Conservation (phyloP, 2,113 vertebrate species). For the Sus scrofa region DNA sequence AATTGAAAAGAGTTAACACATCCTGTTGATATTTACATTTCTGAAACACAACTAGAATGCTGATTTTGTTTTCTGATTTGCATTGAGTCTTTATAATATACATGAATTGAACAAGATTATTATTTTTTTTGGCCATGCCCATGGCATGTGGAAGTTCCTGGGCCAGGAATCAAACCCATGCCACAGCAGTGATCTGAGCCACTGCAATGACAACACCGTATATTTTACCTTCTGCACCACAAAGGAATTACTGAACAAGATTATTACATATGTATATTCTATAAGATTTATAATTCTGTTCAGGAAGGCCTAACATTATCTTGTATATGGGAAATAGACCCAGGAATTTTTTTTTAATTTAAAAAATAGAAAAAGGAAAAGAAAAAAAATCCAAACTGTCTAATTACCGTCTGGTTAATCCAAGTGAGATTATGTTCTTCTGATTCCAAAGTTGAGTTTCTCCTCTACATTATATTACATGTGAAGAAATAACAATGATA, state of each 20-base stretch:
- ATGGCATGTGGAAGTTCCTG: no score
- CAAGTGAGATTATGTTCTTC: neutral
- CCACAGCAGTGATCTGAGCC: no score
- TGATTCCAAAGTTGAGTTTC: neutral
- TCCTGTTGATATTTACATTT: neutral
- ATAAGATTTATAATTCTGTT: neutral
- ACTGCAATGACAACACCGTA: no score
- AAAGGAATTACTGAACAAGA: no score
- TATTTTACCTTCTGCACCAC: no score
- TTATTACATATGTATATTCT: neutral
- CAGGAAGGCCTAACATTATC: neutral
- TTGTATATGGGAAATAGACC: neutral
- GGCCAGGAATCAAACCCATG: no score
- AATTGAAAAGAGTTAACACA: conserved; percentile 32
- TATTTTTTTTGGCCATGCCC: no score
- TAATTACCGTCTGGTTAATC: neutral
- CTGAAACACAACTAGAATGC: neutral
- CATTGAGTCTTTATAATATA: neutral
- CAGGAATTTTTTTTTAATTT: neutral
- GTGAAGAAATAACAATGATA: neutral
- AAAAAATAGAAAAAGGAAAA: neutral
- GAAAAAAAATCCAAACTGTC: neutral
- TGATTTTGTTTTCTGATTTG: neutral
- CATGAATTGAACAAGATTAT: neutral
- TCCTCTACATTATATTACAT: neutral